Evolutionary conservation across 2,888 invertebrate species (phyloP).

Genomic region (Nudaria mundana): DNA sequence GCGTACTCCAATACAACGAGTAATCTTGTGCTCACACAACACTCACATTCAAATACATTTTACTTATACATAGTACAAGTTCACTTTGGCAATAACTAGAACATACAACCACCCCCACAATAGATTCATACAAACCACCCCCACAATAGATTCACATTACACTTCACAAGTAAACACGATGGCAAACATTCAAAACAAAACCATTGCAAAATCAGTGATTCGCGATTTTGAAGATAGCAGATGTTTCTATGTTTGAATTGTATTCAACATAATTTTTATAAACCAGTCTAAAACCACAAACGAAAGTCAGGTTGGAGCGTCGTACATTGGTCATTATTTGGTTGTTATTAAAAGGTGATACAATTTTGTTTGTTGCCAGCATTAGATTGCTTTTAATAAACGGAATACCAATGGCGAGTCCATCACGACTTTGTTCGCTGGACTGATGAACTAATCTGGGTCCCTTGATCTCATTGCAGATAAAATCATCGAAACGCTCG

Average conservation of each 20-base stretch:
- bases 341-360: conserved; percentile 2
- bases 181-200: conserved; percentile 21
- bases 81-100: conserved; percentile 18
- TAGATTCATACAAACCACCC: conserved; percentile 25
- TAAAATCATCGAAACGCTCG: conserved; percentile 98
- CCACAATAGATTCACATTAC: too few relatives aligned
- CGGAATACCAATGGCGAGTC: conserved; percentile 52
- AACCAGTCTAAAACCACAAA: conserved; percentile 25
- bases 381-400: conserved; percentile 19
- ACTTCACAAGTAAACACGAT: too few relatives aligned
- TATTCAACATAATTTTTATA: conserved; percentile 28
- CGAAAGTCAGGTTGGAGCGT: conserved; percentile 59
- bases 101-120: conserved; percentile 22
- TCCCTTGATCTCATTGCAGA: conserved; percentile 90
- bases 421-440: conserved; percentile 59
- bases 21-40: conserved; percentile 21
- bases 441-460: conserved; percentile 50
- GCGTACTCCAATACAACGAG: conserved; percentile 24
- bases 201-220: conserved; percentile 36
- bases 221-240: conserved; percentile 39
- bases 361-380: conserved; percentile 19
- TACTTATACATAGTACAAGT: conserved; percentile 8
- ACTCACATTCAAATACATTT: conserved; percentile 17
- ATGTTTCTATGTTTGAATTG: conserved; percentile 28
- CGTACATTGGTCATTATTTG: conserved; percentile 35